Conservation (phyloP, 2,797 vertebrate genomes). For the Phoeniculus purpureus region DNA sequence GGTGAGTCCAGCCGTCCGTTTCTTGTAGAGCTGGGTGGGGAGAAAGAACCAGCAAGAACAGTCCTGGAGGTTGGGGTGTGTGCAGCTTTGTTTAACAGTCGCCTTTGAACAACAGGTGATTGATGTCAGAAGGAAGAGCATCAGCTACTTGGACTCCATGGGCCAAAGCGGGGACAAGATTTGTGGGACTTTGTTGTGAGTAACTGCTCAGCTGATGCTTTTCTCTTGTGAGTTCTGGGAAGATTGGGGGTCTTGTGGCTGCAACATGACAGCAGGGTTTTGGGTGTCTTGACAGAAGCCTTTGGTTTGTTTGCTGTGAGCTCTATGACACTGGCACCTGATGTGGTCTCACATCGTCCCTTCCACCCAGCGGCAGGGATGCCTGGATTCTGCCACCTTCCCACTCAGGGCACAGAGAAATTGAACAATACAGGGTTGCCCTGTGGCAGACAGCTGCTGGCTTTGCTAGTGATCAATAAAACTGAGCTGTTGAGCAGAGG, state of each 20-base stretch:
- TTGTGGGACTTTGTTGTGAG: conserved; percentile 88
- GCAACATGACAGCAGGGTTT: not conserved
- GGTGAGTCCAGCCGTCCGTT: conserved; percentile 67
- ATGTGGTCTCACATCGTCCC: not conserved
- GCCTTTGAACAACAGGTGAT: conserved; percentile 81
- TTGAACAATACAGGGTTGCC: not conserved
- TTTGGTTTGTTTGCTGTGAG: not conserved
- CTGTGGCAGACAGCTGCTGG: not conserved
- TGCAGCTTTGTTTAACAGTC: not conserved
- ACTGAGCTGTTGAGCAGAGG: not conserved
- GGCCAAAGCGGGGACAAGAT: conserved; percentile 86
- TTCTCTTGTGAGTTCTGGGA: not conserved
- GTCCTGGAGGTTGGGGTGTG: not conserved
- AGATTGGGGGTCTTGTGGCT: not conserved
- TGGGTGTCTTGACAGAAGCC: not conserved
- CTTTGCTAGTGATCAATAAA: not conserved
- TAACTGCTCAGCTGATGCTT: not conserved
- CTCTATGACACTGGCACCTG: not conserved
- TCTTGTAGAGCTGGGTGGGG: not conserved
- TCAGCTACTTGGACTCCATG: conserved; percentile 91
- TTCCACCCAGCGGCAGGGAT: not conserved
- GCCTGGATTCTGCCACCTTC: not conserved
- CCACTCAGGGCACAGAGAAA: not conserved
- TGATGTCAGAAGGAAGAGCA: conserved; percentile 84
- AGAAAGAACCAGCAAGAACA: not conserved